Evolutionary conservation across 1,140 invertebrate species (phyloP).

Genomic region (Zaprionus camerounensis): DNA sequence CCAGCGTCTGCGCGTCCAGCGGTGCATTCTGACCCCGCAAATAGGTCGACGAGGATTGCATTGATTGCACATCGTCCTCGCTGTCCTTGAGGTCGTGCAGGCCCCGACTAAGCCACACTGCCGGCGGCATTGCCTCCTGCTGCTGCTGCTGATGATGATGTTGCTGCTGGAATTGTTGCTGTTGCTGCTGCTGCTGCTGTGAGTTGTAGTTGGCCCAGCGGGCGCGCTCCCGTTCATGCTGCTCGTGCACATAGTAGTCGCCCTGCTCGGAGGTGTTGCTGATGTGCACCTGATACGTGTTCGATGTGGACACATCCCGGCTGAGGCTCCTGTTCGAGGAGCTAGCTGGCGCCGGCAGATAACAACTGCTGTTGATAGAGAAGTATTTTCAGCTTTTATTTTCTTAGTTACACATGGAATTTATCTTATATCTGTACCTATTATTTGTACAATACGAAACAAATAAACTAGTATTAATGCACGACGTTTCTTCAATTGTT

Average conservation of each 20-base stretch:
- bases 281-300: slow-evolving; percentile 77
- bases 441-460: too few species aligned
- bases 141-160: slow-evolving; percentile 39
- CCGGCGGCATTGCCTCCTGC: slow-evolving; percentile 38
- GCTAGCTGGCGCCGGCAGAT: slow-evolving; percentile 55
- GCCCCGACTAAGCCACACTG: slow-evolving; percentile 76
- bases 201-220: slow-evolving; percentile 86
- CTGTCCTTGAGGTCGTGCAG: slow-evolving; percentile 78
- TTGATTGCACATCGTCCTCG: slow-evolving; percentile 80
- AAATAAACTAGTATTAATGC: too few species aligned
- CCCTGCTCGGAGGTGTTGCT: slow-evolving; percentile 60
- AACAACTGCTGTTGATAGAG: slow-evolving; percentile 47
- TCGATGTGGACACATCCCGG: slow-evolving; percentile 78
- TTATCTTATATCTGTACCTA: too few species aligned
- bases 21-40: slow-evolving; percentile 88
- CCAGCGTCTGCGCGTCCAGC: slow-evolving; percentile 86
- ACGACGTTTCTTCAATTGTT: too few species aligned
- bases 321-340: slow-evolving; percentile 71
- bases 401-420: too few species aligned
- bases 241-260: slow-evolving; percentile 78
- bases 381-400: neutral
- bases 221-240: slow-evolving; percentile 86
- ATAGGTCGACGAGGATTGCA: slow-evolving; percentile 85
- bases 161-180: slow-evolving; percentile 23
- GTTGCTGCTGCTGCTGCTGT: slow-evolving; percentile 32